These are phyloP conservation scores for Hydraecia micacea DNA, from an alignment of 2,888 invertebrate genomes.

Conservation along the genomic window DNA sequence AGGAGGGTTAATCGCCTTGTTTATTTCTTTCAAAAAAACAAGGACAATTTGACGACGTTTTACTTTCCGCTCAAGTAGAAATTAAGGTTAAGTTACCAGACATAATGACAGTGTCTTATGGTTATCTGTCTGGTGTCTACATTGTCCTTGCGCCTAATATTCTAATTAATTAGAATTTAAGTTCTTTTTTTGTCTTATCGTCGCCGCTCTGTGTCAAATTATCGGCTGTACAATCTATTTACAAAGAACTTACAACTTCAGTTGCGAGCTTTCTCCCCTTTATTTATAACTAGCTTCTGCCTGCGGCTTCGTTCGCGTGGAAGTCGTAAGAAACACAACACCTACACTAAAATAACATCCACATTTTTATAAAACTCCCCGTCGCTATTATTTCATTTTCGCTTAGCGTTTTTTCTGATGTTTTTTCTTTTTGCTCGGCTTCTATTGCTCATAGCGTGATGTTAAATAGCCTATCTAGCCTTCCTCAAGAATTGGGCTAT, in stretches of 20 bases:
- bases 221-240: not conserved
- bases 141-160: not conserved
- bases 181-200: not conserved
- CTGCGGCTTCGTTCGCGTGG: no score
- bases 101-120: conserved; percentile 9
- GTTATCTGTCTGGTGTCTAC: conserved; percentile 4
- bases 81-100: conserved; percentile 10
- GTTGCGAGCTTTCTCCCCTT: not conserved
- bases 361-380: no score
- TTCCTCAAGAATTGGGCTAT: no score
- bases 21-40: conserved; percentile 12
- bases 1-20: not conserved
- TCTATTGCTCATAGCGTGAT: no score
- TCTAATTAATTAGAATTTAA: not conserved
- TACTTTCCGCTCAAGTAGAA: conserved; percentile 4
- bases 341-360: no score
- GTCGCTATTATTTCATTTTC: no score
- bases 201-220: not conserved
- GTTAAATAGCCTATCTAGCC: no score
- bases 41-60: conserved; percentile 7
- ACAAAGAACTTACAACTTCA: not conserved
- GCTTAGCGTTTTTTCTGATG: no score
- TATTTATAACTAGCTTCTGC: no score
- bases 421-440: no score
- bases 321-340: no score